Evolutionary conservation across 2,888 invertebrate genomes (phyloP).

Genomic region (Eumacrocentrus americanus): DNA sequence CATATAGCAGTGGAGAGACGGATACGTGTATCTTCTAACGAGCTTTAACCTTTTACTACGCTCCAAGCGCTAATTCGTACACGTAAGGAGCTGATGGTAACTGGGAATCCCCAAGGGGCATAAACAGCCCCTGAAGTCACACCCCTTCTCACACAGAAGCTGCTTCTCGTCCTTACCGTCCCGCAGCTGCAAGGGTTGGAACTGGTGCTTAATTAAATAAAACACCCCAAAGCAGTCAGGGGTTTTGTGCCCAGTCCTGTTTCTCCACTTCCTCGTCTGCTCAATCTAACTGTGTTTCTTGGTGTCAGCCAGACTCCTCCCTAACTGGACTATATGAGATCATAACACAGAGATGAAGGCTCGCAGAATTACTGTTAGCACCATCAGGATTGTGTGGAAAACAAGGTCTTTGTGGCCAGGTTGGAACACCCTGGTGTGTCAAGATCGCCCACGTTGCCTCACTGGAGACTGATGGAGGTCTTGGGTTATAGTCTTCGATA

Average conservation of each 20-base stretch:
- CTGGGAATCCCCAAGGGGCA: conserved; percentile 47
- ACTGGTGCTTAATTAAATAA: conserved; percentile 56
- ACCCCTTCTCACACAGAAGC: background rate
- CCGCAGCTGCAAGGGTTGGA: conserved; percentile 43
- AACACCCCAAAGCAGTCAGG: conserved; percentile 52
- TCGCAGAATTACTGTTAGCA: no score
- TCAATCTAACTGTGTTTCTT: background rate
- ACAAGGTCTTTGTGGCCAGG: no score
- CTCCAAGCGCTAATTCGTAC: conserved; percentile 42
- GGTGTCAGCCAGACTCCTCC: conserved; percentile 5
- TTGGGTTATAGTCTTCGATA: conserved; percentile 27
- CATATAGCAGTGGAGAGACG: conserved; percentile 14
- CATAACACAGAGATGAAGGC: no score
- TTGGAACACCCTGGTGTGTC: conserved; percentile 31
- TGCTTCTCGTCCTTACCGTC: conserved; percentile 6
- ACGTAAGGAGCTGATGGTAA: conserved; percentile 39
- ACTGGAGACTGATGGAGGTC: conserved; percentile 39
- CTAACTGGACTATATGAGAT: no score
- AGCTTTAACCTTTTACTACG: conserved; percentile 39
- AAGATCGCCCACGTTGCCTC: conserved; percentile 41
- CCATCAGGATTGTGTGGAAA: no score
- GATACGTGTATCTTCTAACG: conserved; percentile 33
- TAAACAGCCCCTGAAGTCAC: conserved; percentile 38
- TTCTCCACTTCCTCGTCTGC: background rate
- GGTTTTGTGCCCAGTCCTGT: conserved; percentile 15